Conservation (phyloP, 2,797 vertebrate genomes). For the Lophius americanus region DNA sequence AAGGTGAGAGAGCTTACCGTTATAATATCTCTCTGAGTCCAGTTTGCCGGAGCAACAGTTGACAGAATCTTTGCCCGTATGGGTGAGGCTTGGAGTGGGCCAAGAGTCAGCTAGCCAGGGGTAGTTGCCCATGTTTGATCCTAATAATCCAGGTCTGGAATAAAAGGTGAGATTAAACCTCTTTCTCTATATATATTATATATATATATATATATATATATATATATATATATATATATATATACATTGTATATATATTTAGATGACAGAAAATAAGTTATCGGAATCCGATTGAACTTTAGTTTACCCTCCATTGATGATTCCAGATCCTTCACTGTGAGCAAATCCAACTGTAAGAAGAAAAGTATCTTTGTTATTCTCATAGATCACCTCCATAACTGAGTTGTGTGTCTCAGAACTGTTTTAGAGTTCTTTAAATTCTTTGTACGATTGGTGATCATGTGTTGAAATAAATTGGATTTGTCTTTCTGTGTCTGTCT, state of each 20-base stretch:
- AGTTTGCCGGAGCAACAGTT: constrained; percentile 83
- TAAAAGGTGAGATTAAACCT: constrained; percentile 16
- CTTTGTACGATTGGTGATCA: no score
- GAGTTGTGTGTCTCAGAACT: no score
- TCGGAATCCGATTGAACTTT: constrained; percentile 18
- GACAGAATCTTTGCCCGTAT: constrained; percentile 81
- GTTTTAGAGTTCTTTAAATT: no score
- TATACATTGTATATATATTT: no score
- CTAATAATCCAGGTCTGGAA: constrained; percentile 83
- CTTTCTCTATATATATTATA: background rate
- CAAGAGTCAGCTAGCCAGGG: constrained; percentile 94
- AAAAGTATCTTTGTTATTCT: constrained; percentile 26
- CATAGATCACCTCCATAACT: no score
- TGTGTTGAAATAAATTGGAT: no score
- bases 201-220: no score
- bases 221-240: no score
- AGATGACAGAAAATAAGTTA: background rate
- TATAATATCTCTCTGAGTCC: constrained; percentile 92
- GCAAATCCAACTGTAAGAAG: constrained; percentile 86
- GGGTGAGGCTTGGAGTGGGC: constrained; percentile 82
- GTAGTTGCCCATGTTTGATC: constrained; percentile 85
- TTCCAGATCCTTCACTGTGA: constrained; percentile 84
- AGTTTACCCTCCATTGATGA: constrained; percentile 87
- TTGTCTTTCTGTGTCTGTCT: no score
- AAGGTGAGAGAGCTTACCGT: constrained; percentile 80